phyloP scores from a whole-genome alignment of 64 coral and sea anemone species.

The Montipora foliosa region DNA sequence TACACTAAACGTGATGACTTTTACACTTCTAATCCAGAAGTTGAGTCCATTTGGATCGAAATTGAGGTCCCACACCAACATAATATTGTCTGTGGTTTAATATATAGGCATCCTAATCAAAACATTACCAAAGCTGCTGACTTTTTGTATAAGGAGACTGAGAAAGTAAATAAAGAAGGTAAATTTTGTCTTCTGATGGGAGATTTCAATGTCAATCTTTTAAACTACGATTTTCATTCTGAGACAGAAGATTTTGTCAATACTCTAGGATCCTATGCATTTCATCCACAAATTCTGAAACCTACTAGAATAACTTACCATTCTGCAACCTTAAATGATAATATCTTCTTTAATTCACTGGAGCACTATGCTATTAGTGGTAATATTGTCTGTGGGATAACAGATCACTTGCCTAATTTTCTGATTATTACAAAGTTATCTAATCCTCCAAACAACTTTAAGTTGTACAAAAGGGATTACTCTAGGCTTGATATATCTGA shows the following conservation, averaged over 20 bases:
- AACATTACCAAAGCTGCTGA: slow-evolving; percentile 23
- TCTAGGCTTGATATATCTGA: slow-evolving; percentile 49
- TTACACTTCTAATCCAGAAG: background rate
- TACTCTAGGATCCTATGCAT: slow-evolving; percentile 39
- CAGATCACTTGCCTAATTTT: slow-evolving; percentile 40
- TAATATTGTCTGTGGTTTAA: slow-evolving; percentile 69
- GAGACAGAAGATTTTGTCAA: slow-evolving; percentile 66
- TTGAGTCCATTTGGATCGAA: slow-evolving; percentile 52
- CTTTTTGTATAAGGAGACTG: slow-evolving; percentile 31
- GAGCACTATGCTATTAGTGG: slow-evolving; percentile 69
- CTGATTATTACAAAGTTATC: slow-evolving; percentile 28
- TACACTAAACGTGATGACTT: slow-evolving; percentile 2
- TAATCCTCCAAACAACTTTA: background rate
- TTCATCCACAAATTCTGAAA: slow-evolving; percentile 56
- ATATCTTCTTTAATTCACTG: slow-evolving; percentile 71
- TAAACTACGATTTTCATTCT: slow-evolving; percentile 50
- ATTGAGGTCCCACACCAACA: slow-evolving; percentile 22
- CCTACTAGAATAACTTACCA: slow-evolving; percentile 67
- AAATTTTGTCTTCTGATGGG: slow-evolving; percentile 64
- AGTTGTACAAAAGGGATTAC: background rate
- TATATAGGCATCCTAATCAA: slow-evolving; percentile 67
- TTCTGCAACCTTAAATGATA: slow-evolving; percentile 38
- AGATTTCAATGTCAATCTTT: slow-evolving; percentile 64
- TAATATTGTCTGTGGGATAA: slow-evolving; percentile 22
- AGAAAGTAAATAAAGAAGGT: slow-evolving; percentile 44